Base-by-base conservation (phyloP, 64 coral and sea anemone genomes). In the Montipora foliosa region DNA sequence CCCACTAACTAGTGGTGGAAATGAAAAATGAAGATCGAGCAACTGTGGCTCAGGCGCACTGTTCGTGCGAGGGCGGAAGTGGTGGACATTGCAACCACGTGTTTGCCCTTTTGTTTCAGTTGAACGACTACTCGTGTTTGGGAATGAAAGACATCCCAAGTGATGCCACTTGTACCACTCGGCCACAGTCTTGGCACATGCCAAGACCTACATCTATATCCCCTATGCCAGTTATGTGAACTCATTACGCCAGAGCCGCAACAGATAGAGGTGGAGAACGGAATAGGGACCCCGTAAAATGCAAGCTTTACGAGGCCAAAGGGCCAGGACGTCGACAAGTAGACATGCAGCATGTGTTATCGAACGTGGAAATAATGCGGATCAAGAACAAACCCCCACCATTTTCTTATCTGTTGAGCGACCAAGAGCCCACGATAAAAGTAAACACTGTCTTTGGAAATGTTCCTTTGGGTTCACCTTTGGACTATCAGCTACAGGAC, bases 71-170 rank as follows among this genome's bases (percentile, higher is more conserved):
- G 15, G 46, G 13, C 5, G 78, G 78, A 46, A 80, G 76, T 80
- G 59, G 89, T 48, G 82, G 83, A 14, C 91, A 87, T 85, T 79
- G 91, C 64, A 94, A 94, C 87, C 93, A 94, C 85, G 68, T 90
- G 57, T 91, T 93, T 67, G 76, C 92, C 20, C 48, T 93, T 44
- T 47, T 94, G 25, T 25, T 25, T 25, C 25, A 25, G 25, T 25
- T 25, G 25, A 25, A 25, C 25, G 25, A 25, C 25, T 25, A 25
- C 25, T 25, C 25, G 25, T 25, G 25, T 25, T 25, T 25, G 25
- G 25, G 25, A 25, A 25, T 25, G 25, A 25, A 25, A 25, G 25
- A 25, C 25, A 25, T 25, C 25, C 25, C 25, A 25, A 25, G 25
- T 25, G 25, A 25, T 25, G 25, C 25, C 25, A 25, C 25, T 25